phyloP scores from a whole-genome alignment of 2,113 vertebrate genomes.

The Rhombomys opimus region DNA sequence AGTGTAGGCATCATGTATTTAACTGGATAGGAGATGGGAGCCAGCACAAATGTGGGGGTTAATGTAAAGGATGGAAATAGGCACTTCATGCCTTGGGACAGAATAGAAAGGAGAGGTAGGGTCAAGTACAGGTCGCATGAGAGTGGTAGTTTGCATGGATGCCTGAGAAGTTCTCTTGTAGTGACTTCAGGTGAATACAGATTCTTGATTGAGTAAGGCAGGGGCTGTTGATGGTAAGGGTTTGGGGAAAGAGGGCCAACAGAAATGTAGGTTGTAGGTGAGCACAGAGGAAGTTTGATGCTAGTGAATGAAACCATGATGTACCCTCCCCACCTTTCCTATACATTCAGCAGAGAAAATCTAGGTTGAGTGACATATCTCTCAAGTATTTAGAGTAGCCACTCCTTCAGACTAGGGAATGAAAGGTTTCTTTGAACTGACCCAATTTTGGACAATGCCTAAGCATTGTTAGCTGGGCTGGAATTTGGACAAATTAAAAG shows the following conservation, averaged over 20 bases:
- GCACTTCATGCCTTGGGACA: neutral
- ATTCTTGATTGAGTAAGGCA: neutral
- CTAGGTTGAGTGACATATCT: neutral
- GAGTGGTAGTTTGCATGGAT: neutral
- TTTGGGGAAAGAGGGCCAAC: neutral
- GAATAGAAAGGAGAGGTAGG: neutral
- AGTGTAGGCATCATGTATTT: neutral
- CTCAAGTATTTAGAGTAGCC: neutral
- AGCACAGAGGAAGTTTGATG: neutral
- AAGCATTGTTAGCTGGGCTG: conserved; percentile 42
- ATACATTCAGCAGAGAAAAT: neutral
- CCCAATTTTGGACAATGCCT: conserved; percentile 39
- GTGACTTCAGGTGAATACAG: neutral
- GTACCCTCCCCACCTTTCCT: neutral
- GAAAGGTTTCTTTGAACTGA: conserved; percentile 1
- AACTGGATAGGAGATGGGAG: neutral
- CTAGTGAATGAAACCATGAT: neutral
- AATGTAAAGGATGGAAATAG: neutral
- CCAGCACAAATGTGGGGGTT: neutral
- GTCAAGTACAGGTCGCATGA: neutral
- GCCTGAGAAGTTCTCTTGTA: neutral
- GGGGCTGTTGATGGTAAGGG: neutral
- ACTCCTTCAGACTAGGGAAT: neutral
- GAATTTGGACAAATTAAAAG: neutral
- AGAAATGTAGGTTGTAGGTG: neutral